These are phyloP conservation scores for Caenorhabditis virilis DNA, from an alignment of 2,888 invertebrate species.

Conservation along the genomic window DNA sequence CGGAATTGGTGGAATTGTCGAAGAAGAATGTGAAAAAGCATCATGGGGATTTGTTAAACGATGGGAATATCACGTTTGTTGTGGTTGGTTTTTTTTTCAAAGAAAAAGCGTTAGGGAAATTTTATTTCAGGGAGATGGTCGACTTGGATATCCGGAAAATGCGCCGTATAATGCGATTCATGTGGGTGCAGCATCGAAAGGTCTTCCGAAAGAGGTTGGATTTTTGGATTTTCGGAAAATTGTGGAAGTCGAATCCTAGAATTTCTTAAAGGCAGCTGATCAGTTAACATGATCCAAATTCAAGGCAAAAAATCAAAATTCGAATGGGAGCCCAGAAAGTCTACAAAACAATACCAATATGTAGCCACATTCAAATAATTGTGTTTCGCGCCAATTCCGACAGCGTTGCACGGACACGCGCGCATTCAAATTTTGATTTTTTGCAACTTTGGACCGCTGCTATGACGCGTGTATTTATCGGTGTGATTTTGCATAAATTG, in stretches of 20 bases:
- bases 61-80: slow-evolving; percentile 74
- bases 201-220: slow-evolving; percentile 70
- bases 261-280: not conserved
- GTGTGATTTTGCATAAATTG: too few species aligned
- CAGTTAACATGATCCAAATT: not conserved
- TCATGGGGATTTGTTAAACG: slow-evolving; percentile 77
- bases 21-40: slow-evolving; percentile 80
- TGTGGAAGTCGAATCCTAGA: slow-evolving; percentile 8
- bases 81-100: too few species aligned
- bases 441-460: too few species aligned
- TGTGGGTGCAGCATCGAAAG: slow-evolving; percentile 69
- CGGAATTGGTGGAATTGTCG: slow-evolving; percentile 80
- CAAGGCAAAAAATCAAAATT: not conserved
- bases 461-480: too few species aligned
- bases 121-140: slow-evolving; percentile 90
- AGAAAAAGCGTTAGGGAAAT: too few species aligned
- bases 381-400: not conserved
- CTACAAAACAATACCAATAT: too few species aligned
- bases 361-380: too few species aligned
- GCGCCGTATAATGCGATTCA: slow-evolving; percentile 91
- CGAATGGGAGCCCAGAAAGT: too few species aligned
- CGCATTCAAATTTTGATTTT: too few species aligned
- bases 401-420: too few species aligned
- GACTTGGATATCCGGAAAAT: slow-evolving; percentile 78
- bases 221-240: not conserved